A percentile compares a stretch with the other conserved stretches of the same genome.
Evolutionary conservation across 1,140 invertebrate genomes (phyloP).

Genomic region (Zaprionus davidi): DNA sequence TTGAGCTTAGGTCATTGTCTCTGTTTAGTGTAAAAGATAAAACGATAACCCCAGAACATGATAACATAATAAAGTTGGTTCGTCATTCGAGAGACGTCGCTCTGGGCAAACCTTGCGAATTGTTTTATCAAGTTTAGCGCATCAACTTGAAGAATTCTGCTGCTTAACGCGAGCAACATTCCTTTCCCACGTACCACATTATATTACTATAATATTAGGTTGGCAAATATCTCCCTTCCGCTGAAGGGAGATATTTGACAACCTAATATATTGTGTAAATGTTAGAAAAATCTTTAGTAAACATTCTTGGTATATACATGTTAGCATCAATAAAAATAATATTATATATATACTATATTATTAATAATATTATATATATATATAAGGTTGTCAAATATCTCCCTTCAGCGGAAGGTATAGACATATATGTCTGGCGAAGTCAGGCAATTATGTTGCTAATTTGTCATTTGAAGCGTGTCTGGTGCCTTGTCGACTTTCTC

Average conservation of each 20-base stretch:
- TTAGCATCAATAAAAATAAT: too few relatives aligned
- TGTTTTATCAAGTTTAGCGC: background rate
- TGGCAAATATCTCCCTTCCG: too few relatives aligned
- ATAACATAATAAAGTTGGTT: background rate
- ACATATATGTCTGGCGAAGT: constrained; percentile 9
- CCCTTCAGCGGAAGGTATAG: too few relatives aligned
- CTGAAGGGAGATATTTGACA: too few relatives aligned
- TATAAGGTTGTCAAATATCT: too few relatives aligned
- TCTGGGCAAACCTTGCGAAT: background rate
- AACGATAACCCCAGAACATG: background rate
- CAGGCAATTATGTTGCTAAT: constrained; percentile 70
- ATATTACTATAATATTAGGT: background rate
- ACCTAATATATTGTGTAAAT: too few relatives aligned
- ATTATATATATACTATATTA: too few relatives aligned
- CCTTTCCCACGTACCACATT: constrained; percentile 52
- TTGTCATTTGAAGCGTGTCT: constrained; percentile 66
- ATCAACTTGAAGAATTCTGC: background rate
- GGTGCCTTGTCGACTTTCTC: constrained; percentile 28
- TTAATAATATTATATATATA: too few relatives aligned
- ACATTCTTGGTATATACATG: too few relatives aligned
- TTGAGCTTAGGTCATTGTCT: constrained; percentile 9
- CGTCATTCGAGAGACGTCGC: background rate
- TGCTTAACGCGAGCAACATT: constrained; percentile 46
- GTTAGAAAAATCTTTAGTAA: too few relatives aligned
- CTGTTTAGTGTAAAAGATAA: background rate